These are phyloP conservation scores for Microtus montanus DNA, from an alignment of 2,113 vertebrate species.

Conservation along the genomic window DNA sequence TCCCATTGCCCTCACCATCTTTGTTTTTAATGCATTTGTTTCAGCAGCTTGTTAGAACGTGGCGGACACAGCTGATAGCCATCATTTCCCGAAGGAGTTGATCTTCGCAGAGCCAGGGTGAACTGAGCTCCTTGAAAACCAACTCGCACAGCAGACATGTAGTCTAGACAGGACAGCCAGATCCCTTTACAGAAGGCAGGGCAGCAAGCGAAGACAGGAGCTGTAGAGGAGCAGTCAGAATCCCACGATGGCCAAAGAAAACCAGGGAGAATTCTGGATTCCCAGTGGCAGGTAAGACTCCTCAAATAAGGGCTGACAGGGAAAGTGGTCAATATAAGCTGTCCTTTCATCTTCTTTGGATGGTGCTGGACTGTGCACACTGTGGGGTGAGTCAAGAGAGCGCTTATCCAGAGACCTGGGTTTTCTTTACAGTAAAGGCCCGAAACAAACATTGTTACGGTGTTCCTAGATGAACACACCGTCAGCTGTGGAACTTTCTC, in stretches of 20 bases:
- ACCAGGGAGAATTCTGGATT: slow-evolving; percentile 55
- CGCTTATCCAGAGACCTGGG: not conserved
- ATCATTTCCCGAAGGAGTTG: not conserved
- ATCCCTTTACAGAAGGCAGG: slow-evolving; percentile 19
- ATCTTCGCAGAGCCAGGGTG: not conserved
- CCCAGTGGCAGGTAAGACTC: slow-evolving; percentile 36
- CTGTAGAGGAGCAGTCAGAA: slow-evolving; percentile 19
- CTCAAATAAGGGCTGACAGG: slow-evolving; percentile 44
- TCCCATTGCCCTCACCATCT: not conserved
- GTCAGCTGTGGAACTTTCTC: not conserved
- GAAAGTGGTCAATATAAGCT: slow-evolving; percentile 51
- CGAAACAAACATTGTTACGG: not conserved
- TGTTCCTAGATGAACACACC: not conserved
- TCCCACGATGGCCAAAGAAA: slow-evolving; percentile 58
- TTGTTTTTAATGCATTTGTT: not conserved
- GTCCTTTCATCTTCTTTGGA: not conserved
- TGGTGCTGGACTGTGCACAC: not conserved
- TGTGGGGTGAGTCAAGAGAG: not conserved
- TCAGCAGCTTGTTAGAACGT: not conserved
- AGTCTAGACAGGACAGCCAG: not conserved
- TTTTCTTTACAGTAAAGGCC: not conserved
- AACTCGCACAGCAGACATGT: not conserved
- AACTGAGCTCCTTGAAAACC: slow-evolving; percentile 7
- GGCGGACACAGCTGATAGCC: not conserved
- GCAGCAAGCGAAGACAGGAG: not conserved